Evolutionary conservation across 2,113 vertebrate genomes (phyloP).

Genomic region (Ictidomys tridecemlineatus): DNA sequence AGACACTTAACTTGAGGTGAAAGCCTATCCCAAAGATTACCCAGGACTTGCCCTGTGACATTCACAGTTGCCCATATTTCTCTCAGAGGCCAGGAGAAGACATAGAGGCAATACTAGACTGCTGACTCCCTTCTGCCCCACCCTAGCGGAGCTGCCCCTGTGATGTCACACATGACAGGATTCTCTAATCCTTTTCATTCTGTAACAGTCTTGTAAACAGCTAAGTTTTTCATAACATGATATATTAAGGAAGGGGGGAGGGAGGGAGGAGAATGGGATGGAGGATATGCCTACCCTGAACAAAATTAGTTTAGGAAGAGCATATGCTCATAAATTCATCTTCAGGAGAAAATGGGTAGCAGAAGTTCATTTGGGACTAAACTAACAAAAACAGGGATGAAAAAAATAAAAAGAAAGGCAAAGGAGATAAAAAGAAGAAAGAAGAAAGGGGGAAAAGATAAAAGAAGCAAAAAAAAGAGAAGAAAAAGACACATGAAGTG

Average conservation of each 20-base stretch:
- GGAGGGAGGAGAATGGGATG: not conserved
- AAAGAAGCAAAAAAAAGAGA: not conserved
- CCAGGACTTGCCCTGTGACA: not conserved
- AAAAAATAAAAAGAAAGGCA: conserved; percentile 56
- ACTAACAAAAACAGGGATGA: conserved; percentile 15
- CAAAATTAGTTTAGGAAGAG: conserved; percentile 27
- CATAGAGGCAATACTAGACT: not conserved
- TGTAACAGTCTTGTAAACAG: conserved; percentile 18
- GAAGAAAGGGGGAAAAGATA: conserved; percentile 27
- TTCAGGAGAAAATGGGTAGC: conserved; percentile 17
- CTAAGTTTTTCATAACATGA: conserved; percentile 9
- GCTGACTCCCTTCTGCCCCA: not conserved
- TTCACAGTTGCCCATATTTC: not conserved
- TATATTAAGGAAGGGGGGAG: not conserved
- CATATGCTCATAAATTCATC: not conserved
- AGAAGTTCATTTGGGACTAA: conserved; percentile 48
- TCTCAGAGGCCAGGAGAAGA: not conserved
- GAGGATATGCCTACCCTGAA: not conserved
- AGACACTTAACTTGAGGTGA: not conserved
- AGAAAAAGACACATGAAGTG: conserved; percentile 55
- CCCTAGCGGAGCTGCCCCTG: not conserved
- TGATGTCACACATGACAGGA: conserved; percentile 72
- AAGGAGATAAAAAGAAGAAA: conserved; percentile 41
- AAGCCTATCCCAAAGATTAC: not conserved
- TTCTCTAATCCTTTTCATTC: conserved; percentile 67